phyloP scores from a whole-genome alignment of 2,113 vertebrate species.

The Pachyramphus minor region DNA sequence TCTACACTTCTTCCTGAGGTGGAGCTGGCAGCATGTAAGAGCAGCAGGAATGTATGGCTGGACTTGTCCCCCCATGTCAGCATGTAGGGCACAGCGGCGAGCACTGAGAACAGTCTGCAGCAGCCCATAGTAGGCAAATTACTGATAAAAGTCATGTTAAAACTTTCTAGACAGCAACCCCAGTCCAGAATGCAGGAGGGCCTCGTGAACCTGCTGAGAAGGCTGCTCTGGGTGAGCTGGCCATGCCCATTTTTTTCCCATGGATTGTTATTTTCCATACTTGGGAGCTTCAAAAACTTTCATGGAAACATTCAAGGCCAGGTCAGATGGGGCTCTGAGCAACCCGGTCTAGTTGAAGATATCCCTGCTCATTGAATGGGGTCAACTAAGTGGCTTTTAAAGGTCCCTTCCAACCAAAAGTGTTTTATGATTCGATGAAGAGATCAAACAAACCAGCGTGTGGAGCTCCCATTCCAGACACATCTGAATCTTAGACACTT shows the following conservation, averaged over 20 bases:
- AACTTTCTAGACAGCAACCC: background rate
- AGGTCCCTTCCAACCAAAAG: background rate
- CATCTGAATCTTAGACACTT: background rate
- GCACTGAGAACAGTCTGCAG: background rate
- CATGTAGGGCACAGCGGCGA: background rate
- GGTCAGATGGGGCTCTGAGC: background rate
- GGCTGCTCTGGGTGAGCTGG: background rate
- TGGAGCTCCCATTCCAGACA: background rate
- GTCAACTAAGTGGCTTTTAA: background rate
- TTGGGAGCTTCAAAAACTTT: background rate
- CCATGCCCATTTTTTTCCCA: background rate
- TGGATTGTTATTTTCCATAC: background rate
- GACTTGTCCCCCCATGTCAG: too few relatives aligned
- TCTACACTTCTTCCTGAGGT: background rate
- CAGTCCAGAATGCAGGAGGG: background rate
- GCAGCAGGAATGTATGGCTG: background rate
- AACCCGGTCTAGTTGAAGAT: background rate
- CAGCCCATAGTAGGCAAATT: background rate
- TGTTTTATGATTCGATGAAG: background rate
- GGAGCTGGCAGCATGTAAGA: background rate
- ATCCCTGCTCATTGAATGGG: background rate
- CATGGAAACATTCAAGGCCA: background rate
- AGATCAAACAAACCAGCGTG: background rate
- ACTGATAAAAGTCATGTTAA: background rate
- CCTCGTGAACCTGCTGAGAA: background rate